These are phyloP conservation scores for Anorthoa munda DNA, from an alignment of 2,888 invertebrate species.

Conservation along the genomic window DNA sequence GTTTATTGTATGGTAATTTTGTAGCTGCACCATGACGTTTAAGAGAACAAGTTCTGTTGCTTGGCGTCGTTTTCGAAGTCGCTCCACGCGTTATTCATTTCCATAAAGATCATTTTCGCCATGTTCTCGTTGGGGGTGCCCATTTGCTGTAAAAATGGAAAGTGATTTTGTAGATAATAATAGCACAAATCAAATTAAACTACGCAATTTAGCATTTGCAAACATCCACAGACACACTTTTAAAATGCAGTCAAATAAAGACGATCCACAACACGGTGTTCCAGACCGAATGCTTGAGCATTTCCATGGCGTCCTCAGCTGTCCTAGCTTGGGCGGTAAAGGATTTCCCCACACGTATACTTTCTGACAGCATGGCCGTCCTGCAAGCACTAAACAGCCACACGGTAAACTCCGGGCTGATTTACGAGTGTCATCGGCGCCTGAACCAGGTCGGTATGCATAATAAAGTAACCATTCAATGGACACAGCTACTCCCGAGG, in stretches of 20 bases:
- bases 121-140: conserved; percentile 98
- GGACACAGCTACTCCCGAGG: no score
- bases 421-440: no score
- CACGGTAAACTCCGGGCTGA: no score
- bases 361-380: no score
- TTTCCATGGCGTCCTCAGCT: no score
- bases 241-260: neutral
- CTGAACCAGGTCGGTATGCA: no score
- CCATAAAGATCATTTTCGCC: conserved; percentile 99
- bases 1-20: conserved; percentile 29
- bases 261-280: no score
- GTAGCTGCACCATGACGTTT: conserved; percentile 60
- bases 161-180: conserved; percentile 7
- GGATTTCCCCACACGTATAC: no score
- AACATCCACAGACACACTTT: neutral
- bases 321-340: no score
- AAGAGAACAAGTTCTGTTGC: conserved; percentile 92
- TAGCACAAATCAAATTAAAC: neutral
- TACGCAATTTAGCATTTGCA: neutral
- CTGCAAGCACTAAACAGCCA: no score
- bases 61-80: conserved; percentile 97
- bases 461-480: no score
- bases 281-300: no score
- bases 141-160: conserved; percentile 93
- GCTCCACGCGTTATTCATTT: conserved; percentile 99